Evolutionary conservation across 2,113 vertebrate species (phyloP), one percentile per base, ranked within the genome.

Genomic region (Buteo buteo): DNA sequence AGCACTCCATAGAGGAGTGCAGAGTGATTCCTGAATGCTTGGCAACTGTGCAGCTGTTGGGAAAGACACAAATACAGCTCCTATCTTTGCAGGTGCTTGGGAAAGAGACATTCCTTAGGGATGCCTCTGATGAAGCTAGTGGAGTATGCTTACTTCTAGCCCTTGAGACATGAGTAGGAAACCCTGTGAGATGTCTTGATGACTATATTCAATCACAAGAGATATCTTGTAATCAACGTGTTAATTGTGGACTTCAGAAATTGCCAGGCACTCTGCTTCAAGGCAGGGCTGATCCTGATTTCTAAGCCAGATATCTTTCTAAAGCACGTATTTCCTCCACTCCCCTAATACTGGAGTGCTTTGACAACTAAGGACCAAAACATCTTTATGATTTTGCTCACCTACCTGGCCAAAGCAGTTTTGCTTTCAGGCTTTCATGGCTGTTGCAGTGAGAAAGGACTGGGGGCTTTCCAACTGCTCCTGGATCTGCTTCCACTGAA

Each of bases 41-140:
- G 61, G 18, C 57, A 82, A 25, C 82, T 52, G 47, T 55, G 24
- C 36, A 80, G 44, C 2, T 0, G 9, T 40, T 76, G 45, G 11
- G 62, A 44, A 93, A 80, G 44, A 31, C 34, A 44, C 21, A 87
- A 71, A 89, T 54, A 62, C 14, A 67, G 28, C 17, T 84, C 13
- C 1, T 61, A 36, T 22, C 36, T 87, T 62, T 0, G 0, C 8
- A 45, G n/a, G 19, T 3, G 0, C 55, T 70, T 79, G 45, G 54
- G 82, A 81, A 88, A 69, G 32, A 76, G 34, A 38, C 45, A 62
- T 77, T 88, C 79, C 22, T 92, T 61, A 77, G 58, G 58, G 45
- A 81, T 40, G 45, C 59, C 72, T 86, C 86, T 77, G 76, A 90
- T 0, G 0, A 59, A 90, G 54, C 31, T 61, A 40, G 54, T 69